These are phyloP conservation scores for Maniola hyperantus DNA, from an alignment of 2,888 invertebrate species.

Conservation along the genomic window DNA sequence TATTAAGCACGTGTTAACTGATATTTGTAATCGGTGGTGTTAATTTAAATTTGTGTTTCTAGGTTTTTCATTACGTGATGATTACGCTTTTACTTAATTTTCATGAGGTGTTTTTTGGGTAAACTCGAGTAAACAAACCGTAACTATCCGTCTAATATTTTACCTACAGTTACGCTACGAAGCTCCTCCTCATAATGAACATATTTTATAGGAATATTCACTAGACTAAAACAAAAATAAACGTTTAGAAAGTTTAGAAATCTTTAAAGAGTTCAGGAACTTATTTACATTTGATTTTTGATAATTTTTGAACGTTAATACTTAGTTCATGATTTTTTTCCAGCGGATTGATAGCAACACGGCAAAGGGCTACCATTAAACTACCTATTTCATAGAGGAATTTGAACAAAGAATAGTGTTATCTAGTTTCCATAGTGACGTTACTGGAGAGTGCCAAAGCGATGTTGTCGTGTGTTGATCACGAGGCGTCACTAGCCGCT, in stretches of 20 bases:
- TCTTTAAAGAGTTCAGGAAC: background rate
- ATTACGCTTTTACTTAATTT: no score
- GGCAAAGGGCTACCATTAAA: conserved; percentile 5
- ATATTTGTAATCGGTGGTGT: no score
- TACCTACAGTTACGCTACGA: background rate
- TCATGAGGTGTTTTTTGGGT: background rate
- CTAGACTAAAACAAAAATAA: background rate
- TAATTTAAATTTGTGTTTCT: no score
- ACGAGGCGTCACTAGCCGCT: conserved; percentile 26
- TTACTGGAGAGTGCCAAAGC: conserved; percentile 41
- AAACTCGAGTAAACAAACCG: background rate
- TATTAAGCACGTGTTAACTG: no score
- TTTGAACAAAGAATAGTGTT: conserved; percentile 34
- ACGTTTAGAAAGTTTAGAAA: background rate
- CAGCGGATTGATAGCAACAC: background rate
- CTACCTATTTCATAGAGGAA: conserved; percentile 26
- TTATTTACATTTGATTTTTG: background rate
- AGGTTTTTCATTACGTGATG: background rate
- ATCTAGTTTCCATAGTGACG: conserved; percentile 53
- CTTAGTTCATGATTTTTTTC: background rate
- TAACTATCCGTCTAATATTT: background rate
- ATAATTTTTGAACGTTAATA: background rate
- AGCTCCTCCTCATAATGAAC: background rate
- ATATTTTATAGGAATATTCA: background rate
- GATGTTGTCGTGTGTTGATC: conserved; percentile 23